phyloP scores from a whole-genome alignment of 1,140 invertebrate genomes.

The Acyrthosiphon pisum region DNA sequence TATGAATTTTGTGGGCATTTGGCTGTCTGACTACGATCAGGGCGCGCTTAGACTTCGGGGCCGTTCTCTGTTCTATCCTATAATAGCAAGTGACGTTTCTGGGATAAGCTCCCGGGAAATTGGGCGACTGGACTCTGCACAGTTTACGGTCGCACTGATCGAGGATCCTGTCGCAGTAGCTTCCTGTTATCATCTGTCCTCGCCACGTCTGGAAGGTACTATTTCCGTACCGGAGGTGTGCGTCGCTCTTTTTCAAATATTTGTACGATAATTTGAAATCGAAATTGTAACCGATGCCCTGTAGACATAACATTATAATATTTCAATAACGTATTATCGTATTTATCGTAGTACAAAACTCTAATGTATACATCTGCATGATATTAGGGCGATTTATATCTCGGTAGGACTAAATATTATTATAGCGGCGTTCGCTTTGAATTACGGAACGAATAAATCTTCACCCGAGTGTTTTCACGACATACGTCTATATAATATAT shows the following conservation, averaged over 20 bases:
- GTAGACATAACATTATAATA: constrained; percentile 59
- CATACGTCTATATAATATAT: not conserved
- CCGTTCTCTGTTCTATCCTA: constrained; percentile 73
- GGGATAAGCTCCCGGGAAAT: constrained; percentile 86
- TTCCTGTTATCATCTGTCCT: constrained; percentile 73
- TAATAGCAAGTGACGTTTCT: constrained; percentile 85
- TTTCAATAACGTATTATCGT: not conserved
- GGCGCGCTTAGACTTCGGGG: constrained; percentile 76
- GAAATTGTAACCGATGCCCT: constrained; percentile 80
- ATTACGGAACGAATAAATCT: no score
- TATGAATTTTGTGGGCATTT: constrained; percentile 79
- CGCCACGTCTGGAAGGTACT: constrained; percentile 73
- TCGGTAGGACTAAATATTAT: not conserved
- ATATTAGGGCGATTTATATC: not conserved
- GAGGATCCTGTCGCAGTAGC: constrained; percentile 80
- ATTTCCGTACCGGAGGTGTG: constrained; percentile 78
- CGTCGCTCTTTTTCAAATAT: constrained; percentile 77
- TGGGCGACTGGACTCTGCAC: constrained; percentile 81
- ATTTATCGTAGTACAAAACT: not conserved
- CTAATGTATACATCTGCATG: not conserved
- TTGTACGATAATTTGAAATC: constrained; percentile 84
- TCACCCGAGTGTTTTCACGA: not conserved
- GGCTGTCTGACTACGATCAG: constrained; percentile 76
- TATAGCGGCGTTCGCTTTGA: no score
- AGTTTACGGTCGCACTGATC: constrained; percentile 71